Percentiles rank a stretch among this genome's conserved stretches.
These are phyloP conservation scores for Chunga burmeisteri DNA, from an alignment of 2,113 vertebrate genomes.

Conservation along the genomic window DNA sequence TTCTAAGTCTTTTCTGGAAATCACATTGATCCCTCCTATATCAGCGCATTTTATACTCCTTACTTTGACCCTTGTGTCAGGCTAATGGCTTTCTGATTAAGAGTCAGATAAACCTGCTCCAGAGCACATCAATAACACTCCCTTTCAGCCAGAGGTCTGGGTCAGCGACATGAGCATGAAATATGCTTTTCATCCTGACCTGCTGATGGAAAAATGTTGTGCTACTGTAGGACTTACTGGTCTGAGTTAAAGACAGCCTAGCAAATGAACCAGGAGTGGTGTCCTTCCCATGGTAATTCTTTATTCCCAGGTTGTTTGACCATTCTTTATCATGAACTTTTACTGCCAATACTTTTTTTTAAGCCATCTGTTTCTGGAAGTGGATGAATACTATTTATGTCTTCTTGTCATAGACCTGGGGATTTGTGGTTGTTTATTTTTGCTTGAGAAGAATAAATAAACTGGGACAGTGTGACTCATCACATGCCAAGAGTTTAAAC, in stretches of 20 bases:
- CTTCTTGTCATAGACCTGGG: background rate
- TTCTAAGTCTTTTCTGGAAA: conserved; percentile 32
- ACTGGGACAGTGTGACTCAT: background rate
- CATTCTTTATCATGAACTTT: background rate
- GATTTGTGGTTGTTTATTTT: background rate
- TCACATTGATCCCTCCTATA: background rate
- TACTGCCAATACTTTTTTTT: background rate
- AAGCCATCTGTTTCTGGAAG: background rate
- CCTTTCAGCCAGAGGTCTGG: background rate
- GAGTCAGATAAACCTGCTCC: conserved; percentile 35
- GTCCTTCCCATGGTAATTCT: background rate
- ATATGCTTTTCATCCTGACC: background rate
- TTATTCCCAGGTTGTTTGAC: background rate
- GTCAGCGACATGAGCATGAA: background rate
- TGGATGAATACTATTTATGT: background rate
- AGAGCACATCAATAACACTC: background rate
- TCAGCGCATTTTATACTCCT: background rate
- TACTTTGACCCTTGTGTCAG: conserved; percentile 42
- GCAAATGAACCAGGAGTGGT: background rate
- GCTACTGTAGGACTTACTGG: background rate
- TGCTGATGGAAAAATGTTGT: background rate
- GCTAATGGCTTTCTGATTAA: conserved; percentile 41
- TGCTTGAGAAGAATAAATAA: background rate
- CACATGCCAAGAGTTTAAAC: background rate
- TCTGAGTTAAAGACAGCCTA: background rate